Percentiles rank a stretch among this genome's conserved stretches.
phyloP scores from a whole-genome alignment of 2,888 invertebrate genomes.

The Tridacna crocea region DNA sequence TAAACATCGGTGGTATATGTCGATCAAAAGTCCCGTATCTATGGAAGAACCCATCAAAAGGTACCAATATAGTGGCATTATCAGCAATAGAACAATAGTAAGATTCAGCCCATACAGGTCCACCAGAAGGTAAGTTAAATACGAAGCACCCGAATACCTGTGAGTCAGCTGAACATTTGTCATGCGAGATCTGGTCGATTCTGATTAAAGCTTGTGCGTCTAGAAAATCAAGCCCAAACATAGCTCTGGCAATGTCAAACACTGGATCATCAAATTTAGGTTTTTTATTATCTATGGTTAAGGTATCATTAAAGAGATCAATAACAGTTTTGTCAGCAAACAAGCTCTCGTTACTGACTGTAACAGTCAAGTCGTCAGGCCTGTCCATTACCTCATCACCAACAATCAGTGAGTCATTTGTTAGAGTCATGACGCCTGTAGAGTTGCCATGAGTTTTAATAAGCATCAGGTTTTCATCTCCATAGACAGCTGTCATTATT shows the following conservation, averaged over 20 bases:
- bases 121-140: not conserved
- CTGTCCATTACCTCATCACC: not conserved
- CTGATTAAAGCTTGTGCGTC: too few relatives aligned
- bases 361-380: not conserved
- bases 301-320: not conserved
- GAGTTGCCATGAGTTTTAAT: not conserved
- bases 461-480: not conserved
- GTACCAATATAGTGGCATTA: not conserved
- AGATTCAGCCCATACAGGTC: not conserved
- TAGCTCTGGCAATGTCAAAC: not conserved
- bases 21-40: too few relatives aligned
- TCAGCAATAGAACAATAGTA: not conserved
- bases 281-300: not conserved
- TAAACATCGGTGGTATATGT: too few relatives aligned
- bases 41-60: too few relatives aligned
- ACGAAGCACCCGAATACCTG: not conserved
- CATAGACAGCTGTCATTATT: slow-evolving; percentile 2
- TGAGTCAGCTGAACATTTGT: not conserved
- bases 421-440: not conserved
- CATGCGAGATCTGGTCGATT: too few relatives aligned
- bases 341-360: not conserved
- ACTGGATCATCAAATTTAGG: not conserved
- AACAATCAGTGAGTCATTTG: not conserved
- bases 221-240: not conserved
- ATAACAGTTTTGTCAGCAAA: too few relatives aligned